Base-by-base conservation (phyloP, 2,113 vertebrate species). In the Petrocephalus zakoni region DNA sequence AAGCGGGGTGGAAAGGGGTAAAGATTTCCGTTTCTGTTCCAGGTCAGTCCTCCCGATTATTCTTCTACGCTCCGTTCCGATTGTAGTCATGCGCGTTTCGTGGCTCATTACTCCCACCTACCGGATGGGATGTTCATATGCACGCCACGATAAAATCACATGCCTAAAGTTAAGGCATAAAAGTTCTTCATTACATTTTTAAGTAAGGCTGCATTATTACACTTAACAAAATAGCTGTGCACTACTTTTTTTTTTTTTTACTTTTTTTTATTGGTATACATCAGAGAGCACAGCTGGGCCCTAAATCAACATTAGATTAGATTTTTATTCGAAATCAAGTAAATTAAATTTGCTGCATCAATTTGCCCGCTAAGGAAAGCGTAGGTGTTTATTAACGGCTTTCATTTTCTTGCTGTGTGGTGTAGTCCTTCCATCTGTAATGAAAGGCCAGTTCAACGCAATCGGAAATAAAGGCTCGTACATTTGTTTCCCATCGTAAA, bases 21-120 rank as follows among this genome's bases (percentile, higher is more conserved):
- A 52, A 34, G 47, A 19, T 51, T 47, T 37, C 2, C 4, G 49
- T 88, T 87, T 81, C 87, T 56, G 17, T 88, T 88, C 87, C 87
- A 52, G 87, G 87, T 81, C 87, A 34, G 21, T n/a, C 58, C 22
- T 5, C 19, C 47, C 47, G 13, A 21, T 49, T 75, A 5, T 42
- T 29, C 51, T 55, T 86, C 84, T 56, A 34, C n/a, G 52, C 13
- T 19, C 52, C 0, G 11, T 56, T 37, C 10, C 2, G 52, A 78
- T 5, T 37, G n/a, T 22, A 9, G 15, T 8, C 0, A 5, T 19
- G 1, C 19, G 25, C 9, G 25, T n/a, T 10, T 37, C 25, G 22
- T n/a, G 84, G 13, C 25, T 29, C 34, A 51, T 56, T 4, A 55
- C 25, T 25, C 5, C 5, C 84, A 34, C 52, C 52, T 83, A 83